Evolutionary conservation across 2,888 invertebrate genomes (phyloP), one percentile per base, ranked within the genome.

Genomic region (Andrena praecox): DNA sequence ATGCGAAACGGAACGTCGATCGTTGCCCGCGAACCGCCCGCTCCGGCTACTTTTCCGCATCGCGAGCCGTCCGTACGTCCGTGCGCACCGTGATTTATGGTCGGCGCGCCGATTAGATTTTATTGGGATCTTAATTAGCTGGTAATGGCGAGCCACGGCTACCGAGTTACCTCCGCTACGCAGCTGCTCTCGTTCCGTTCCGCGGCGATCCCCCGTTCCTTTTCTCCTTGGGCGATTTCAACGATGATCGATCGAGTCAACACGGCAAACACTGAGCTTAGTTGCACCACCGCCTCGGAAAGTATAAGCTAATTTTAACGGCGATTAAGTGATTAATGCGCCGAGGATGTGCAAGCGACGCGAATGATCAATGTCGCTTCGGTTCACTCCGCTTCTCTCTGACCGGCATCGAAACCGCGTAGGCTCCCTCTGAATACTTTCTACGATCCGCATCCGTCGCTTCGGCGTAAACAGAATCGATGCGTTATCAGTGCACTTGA

Each of bases 91-190:
- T 81, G 68, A 82, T 81, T 77, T 82, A 77, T 60, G 72, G 54
- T 6, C 24, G 8, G n/a, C 6, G 35, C 27, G 63, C 29, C 56
- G 56, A 68, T 69, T 68, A 64, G 42, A 68, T 54, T 76, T 74
- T 62, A 74, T 67, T 60, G 59, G 72, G 70, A 42, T 82, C 70
- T 82, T 82, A 82, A 79, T 79, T 70, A 79, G 62, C 50, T 54
- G 66, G 64, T 54, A 74, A 82, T 62, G 54, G 31, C 20, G 56
- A 20, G 8, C 64, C 59, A 35, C 54, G 54, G 64, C 80, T 59
- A 80, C 70, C 74, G 66, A 74, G 72, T 80, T 63, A 71, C 74
- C 62, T 60, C 33, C 50, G 50, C 31, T 6, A 12, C 64, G 50
- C 1, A n/a, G 8, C 35, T 31, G 16, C n/a, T 42, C 29, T 24